phyloP scores from a whole-genome alignment of 2,888 invertebrate species.

The Drosophila niveifrons region DNA sequence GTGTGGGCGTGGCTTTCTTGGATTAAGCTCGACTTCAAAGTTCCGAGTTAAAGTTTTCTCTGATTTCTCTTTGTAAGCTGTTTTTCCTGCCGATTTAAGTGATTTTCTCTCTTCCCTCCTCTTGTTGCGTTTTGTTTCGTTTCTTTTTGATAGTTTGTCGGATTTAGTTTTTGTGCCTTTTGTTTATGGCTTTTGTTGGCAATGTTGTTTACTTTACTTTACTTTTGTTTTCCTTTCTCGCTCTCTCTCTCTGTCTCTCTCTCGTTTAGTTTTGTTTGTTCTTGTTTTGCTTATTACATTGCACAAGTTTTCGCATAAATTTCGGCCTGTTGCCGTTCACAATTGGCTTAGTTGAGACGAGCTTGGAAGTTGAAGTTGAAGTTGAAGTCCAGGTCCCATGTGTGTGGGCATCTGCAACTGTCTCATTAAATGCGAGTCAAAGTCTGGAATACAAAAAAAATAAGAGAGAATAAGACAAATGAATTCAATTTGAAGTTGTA shows the following conservation, averaged over 20 bases:
- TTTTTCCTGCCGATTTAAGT: conserved; percentile 63
- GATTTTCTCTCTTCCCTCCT: conserved; percentile 46
- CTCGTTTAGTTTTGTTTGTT: conserved; percentile 29
- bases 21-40: conserved; percentile 33
- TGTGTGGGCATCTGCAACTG: conserved; percentile 51
- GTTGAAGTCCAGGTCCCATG: conserved; percentile 50
- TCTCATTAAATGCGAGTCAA: conserved; percentile 60
- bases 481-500: conserved; percentile 40
- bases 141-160: conserved; percentile 50
- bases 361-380: conserved; percentile 21
- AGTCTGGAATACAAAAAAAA: conserved; percentile 50
- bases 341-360: conserved; percentile 50
- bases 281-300: conserved; percentile 68
- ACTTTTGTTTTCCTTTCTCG: conserved; percentile 33
- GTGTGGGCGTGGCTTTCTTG: conserved; percentile 14
- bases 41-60: conserved; percentile 31
- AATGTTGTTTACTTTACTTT: conserved; percentile 37
- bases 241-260: conserved; percentile 7
- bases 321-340: conserved; percentile 73
- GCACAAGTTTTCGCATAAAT: conserved; percentile 74
- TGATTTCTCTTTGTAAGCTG: conserved; percentile 16
- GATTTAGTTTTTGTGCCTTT: conserved; percentile 50
- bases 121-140: too few species aligned
- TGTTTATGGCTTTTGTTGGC: conserved; percentile 58
- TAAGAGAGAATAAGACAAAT: conserved; percentile 42